Conservation (phyloP, 1,140 invertebrate species). For the Sycophila sp. region DNA sequence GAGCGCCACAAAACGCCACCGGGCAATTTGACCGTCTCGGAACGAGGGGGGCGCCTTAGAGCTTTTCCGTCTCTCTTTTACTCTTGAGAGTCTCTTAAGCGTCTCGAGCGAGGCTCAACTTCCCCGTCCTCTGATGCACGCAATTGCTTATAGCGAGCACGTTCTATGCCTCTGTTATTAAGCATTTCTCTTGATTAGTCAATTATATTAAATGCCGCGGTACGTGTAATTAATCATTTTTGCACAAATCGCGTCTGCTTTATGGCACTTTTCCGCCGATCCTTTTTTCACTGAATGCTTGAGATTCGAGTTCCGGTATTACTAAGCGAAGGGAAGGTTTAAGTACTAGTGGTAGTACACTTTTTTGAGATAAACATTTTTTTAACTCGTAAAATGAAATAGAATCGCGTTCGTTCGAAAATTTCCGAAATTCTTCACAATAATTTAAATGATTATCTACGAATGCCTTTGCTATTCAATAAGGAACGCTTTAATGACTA, state of each 20-base stretch:
- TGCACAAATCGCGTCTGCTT: neutral
- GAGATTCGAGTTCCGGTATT: too few species aligned
- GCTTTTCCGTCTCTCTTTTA: neutral
- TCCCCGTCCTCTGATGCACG: slow-evolving; percentile 13
- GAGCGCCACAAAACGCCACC: slow-evolving; percentile 7
- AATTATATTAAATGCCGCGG: slow-evolving; percentile 12
- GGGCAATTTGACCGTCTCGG: slow-evolving; percentile 35
- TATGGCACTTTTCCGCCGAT: neutral
- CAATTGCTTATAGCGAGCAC: slow-evolving; percentile 26
- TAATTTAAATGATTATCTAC: neutral
- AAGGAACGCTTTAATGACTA: neutral
- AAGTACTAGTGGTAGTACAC: too few species aligned
- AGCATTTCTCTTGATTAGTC: slow-evolving; percentile 35
- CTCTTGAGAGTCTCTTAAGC: slow-evolving; percentile 6
- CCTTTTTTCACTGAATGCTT: too few species aligned
- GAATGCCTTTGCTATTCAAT: neutral
- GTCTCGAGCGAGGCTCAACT: neutral
- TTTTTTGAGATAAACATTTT: too few species aligned
- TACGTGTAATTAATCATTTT: slow-evolving; percentile 25
- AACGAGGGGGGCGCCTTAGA: slow-evolving; percentile 22
- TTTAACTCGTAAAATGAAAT: too few species aligned
- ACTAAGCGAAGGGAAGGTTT: too few species aligned
- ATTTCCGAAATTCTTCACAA: neutral
- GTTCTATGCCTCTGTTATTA: slow-evolving; percentile 27
- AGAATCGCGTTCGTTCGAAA: neutral